Evolutionary conservation across 2,888 invertebrate genomes (phyloP), one percentile per base, ranked within the genome.

Genomic region (Sepioteuthis lessoniana): DNA sequence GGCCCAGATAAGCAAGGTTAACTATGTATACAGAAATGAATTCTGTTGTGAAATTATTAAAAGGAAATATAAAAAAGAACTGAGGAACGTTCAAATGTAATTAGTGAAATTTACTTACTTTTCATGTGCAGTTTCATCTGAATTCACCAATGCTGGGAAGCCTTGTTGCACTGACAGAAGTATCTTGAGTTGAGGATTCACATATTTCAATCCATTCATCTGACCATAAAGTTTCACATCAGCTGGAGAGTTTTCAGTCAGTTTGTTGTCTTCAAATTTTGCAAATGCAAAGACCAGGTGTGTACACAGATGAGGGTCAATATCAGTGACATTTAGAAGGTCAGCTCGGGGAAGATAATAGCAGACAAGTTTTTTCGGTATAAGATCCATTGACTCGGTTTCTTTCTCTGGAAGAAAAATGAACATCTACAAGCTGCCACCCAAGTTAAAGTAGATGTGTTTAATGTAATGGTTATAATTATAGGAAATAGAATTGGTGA

Each of bases 271-370:
- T 13, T 94, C 94, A 21, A 95, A 60, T 55, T 47, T 93, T n/a
- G 94, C 95, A 94, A 95, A 95, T 21, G 95, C 95, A 91, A 94
- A 95, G 42, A 95, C 94, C 47, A 95, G 91, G 47, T 95, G 95
- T 8, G 95, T 95, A 93, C 95, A 95, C 35, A 94, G 37, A 28
- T 94, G 37, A 50, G 93, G 93, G n/a, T 93, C 94, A 25, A 95
- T 95, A 38, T 95, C 94, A 50, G 90, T 90, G 35, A 93, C 46
- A 19, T 94, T 91, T 16, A 94, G 94, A n/a, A 95, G 94, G 91
- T 94, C 94, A 3, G 91, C 10, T 13, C 94, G 94, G 31, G 94
- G 94, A 2, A 91, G 93, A 93, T 94, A 95, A 91, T 95, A 95
- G 91, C 95, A 95, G 0, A 94, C 95, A 38, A 95, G 92, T 42